Evolutionary conservation across 2,888 invertebrate genomes (phyloP).

Genomic region (Dynastes hyllus): DNA sequence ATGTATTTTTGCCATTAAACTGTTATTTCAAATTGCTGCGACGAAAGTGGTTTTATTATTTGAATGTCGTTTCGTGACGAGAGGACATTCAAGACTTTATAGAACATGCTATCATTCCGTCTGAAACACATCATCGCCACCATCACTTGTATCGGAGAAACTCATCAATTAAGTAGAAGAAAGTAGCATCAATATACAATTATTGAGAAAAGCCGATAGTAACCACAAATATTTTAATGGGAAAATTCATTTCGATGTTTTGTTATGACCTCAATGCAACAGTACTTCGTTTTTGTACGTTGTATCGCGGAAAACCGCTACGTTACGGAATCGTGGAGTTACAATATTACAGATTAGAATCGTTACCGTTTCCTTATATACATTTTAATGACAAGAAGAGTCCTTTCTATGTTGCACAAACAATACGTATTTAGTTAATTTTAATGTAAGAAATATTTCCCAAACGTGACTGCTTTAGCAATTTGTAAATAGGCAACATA

Average conservation of each 20-base stretch:
- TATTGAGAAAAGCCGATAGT: constrained; percentile 12
- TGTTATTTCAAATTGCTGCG: neutral
- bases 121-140: neutral
- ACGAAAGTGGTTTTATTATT: constrained; percentile 1
- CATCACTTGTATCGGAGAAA: constrained; percentile 1
- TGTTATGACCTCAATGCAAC: constrained; percentile 12
- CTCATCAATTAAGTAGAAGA: neutral
- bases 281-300: neutral
- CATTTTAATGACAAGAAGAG: neutral
- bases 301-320: constrained; percentile 11
- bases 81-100: neutral
- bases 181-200: neutral
- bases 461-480: too few species aligned
- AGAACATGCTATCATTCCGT: neutral
- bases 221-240: constrained; percentile 11
- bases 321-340: constrained; percentile 24
- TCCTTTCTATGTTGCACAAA: neutral
- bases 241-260: neutral
- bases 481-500: too few species aligned
- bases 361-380: neutral
- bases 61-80: neutral
- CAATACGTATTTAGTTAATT: too few species aligned
- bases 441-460: too few species aligned
- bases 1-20: neutral
- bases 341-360: constrained; percentile 32